Percentiles rank a stretch among this genome's conserved stretches.
Conservation (phyloP, 1,140 invertebrate genomes). For the Drosophila ogumai region DNA sequence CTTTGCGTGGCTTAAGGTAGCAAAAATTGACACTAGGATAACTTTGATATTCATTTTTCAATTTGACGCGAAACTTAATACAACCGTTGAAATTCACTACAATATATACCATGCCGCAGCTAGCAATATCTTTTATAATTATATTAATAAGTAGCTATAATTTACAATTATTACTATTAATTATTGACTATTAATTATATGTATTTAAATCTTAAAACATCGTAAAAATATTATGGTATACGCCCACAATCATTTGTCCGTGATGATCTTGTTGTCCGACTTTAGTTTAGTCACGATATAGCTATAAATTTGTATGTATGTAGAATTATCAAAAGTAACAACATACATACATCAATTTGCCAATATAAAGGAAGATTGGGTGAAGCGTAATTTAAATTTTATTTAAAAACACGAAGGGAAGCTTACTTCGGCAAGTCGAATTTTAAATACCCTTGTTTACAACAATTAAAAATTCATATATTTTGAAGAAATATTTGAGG, state of each 20-base stretch:
- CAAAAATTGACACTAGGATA: neutral
- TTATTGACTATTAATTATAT: neutral
- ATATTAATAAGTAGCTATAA: neutral
- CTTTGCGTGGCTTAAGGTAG: neutral
- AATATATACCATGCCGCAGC: conserved; percentile 1
- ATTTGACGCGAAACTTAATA: neutral
- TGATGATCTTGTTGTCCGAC: too few relatives aligned
- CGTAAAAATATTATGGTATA: neutral
- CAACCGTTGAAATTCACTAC: too few relatives aligned
- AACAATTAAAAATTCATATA: too few relatives aligned
- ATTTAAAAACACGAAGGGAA: too few relatives aligned
- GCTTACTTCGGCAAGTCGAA: too few relatives aligned
- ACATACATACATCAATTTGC: too few relatives aligned
- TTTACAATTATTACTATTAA: neutral
- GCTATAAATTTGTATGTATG: neutral
- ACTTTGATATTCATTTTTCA: neutral
- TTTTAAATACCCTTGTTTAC: too few relatives aligned
- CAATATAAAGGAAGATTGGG: too few relatives aligned
- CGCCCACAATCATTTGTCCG: neutral
- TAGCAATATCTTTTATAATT: neutral
- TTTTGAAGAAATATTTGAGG: too few relatives aligned
- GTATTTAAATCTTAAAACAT: neutral
- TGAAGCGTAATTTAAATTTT: too few relatives aligned
- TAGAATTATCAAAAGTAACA: too few relatives aligned
- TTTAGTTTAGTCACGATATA: neutral